A percentile compares a stretch with the other conserved stretches of the same genome.
Conservation (phyloP, 2,888 invertebrate genomes). For the Antheraea yamamai region DNA sequence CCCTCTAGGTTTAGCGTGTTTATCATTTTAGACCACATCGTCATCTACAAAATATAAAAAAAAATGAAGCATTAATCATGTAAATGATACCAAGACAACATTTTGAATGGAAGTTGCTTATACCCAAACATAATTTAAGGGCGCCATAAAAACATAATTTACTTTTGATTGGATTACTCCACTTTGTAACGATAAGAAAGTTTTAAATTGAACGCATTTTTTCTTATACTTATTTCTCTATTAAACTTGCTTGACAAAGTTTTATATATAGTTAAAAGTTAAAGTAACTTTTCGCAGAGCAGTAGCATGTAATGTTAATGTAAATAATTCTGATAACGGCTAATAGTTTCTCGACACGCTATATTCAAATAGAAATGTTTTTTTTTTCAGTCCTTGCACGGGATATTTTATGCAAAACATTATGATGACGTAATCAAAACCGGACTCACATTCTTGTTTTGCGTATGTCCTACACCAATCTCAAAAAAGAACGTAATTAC, state of each 20-base stretch:
- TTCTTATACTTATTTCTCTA: constrained; percentile 24
- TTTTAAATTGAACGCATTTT: constrained; percentile 15
- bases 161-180: constrained; percentile 16
- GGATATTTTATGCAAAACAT: not conserved
- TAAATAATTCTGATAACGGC: constrained; percentile 46
- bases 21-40: too few relatives aligned
- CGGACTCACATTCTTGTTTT: too few relatives aligned
- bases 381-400: not conserved
- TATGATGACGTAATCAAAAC: not conserved
- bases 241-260: constrained; percentile 31
- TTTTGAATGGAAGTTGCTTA: not conserved
- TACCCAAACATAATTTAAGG: not conserved
- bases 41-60: too few relatives aligned
- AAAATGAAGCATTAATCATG: too few relatives aligned
- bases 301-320: constrained; percentile 45
- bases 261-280: constrained; percentile 43
- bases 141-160: not conserved
- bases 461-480: too few relatives aligned
- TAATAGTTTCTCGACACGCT: constrained; percentile 49
- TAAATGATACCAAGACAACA: not conserved
- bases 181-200: constrained; percentile 17
- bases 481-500: too few relatives aligned
- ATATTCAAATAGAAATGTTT: constrained; percentile 27
- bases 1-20: too few relatives aligned
- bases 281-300: constrained; percentile 28